These are phyloP conservation scores for Papilio dardanus DNA, from an alignment of 1,140 invertebrate genomes.

Conservation along the genomic window DNA sequence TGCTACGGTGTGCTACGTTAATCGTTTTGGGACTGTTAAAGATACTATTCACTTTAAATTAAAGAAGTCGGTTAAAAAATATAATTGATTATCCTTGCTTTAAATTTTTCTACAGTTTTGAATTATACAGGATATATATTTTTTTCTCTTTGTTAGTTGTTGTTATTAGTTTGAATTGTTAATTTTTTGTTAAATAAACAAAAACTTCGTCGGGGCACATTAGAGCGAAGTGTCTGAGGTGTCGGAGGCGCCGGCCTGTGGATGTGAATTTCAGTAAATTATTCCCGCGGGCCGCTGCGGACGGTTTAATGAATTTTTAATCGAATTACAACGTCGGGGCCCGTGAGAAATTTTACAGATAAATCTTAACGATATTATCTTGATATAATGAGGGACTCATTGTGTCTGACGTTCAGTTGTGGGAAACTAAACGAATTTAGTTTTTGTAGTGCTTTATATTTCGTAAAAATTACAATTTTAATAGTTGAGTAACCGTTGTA, in stretches of 20 bases:
- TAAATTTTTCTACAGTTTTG: not conserved
- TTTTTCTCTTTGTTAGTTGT: too few species aligned
- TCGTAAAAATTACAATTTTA: too few species aligned
- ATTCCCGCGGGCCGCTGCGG: slow-evolving; percentile 76
- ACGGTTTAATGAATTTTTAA: slow-evolving; percentile 83
- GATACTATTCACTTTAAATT: too few species aligned
- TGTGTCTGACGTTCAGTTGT: slow-evolving; percentile 22
- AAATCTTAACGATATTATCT: slow-evolving; percentile 41
- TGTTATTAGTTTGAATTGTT: slow-evolving; percentile 26
- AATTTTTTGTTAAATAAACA: slow-evolving; percentile 28
- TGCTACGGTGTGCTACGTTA: not conserved
- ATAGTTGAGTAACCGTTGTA: too few species aligned
- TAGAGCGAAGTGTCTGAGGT: not conserved
- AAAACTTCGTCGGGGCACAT: slow-evolving; percentile 19
- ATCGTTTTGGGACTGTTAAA: not conserved
- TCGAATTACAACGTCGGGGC: slow-evolving; percentile 74
- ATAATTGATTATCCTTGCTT: not conserved
- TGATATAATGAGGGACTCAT: slow-evolving; percentile 35
- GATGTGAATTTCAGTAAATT: slow-evolving; percentile 80
- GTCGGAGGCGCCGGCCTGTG: slow-evolving; percentile 63
- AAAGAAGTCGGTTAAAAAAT: not conserved
- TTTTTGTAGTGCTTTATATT: not conserved
- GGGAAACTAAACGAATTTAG: slow-evolving; percentile 17
- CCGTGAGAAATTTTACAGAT: slow-evolving; percentile 68
- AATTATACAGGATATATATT: not conserved